phyloP scores from a whole-genome alignment of 2,113 vertebrate species.

The Scartelaos histophorus region DNA sequence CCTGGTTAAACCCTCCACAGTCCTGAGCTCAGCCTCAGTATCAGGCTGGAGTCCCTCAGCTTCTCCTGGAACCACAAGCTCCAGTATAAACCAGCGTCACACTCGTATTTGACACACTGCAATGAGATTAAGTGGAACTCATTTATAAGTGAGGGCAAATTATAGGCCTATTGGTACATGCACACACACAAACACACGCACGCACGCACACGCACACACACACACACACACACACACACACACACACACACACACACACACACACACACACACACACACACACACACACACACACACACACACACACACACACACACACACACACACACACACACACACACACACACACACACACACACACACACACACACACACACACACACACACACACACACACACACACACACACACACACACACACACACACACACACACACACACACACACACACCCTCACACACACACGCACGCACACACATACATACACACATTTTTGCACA shows the following conservation, averaged over 20 bases:
- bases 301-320: constrained; percentile 12
- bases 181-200: background rate
- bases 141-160: constrained; percentile 83
- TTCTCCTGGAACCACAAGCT: constrained; percentile 79
- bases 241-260: too few species aligned
- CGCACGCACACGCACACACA: background rate
- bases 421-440: constrained; percentile 12
- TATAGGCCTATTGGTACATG: constrained; percentile 72
- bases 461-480: constrained; percentile 7
- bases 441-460: background rate
- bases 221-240: constrained; percentile 20
- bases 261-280: too few species aligned
- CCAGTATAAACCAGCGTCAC: constrained; percentile 79
- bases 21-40: constrained; percentile 43
- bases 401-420: too few species aligned
- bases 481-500: background rate
- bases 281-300: too few species aligned
- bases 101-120: constrained; percentile 80
- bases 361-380: too few species aligned
- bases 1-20: too few species aligned
- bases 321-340: background rate
- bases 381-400: too few species aligned
- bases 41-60: too few species aligned
- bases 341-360: constrained; percentile 22
- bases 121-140: constrained; percentile 84